Evolutionary conservation across 2,888 invertebrate genomes (phyloP).

Genomic region (Alloplasta piceator): DNA sequence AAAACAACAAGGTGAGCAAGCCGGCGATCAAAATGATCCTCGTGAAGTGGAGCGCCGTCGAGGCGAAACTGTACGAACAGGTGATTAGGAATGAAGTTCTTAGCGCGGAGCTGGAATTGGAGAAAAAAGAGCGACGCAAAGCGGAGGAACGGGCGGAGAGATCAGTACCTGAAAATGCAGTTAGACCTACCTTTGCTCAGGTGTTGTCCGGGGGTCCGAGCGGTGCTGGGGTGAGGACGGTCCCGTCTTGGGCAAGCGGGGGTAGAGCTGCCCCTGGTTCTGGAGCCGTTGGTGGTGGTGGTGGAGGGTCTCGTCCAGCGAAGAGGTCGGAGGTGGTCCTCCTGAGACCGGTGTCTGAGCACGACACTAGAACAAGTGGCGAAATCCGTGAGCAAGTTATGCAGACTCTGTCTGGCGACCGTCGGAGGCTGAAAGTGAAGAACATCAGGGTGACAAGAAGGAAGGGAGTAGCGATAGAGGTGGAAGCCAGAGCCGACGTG

Average conservation of each 20-base stretch:
- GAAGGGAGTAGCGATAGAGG: conserved; percentile 11
- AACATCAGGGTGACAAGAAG: neutral
- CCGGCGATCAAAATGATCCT: neutral
- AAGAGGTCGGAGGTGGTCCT: neutral
- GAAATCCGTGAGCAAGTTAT: neutral
- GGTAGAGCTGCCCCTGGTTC: no score
- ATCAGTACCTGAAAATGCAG: no score
- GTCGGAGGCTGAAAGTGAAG: neutral
- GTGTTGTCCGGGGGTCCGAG: no score
- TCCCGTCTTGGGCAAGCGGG: no score
- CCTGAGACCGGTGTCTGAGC: neutral
- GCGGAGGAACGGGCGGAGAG: neutral
- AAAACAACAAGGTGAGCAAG: no score
- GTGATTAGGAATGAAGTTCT: neutral
- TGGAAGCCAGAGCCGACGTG: neutral
- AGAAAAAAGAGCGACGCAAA: no score
- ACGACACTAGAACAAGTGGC: neutral
- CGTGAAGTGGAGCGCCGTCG: neutral
- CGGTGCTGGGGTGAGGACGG: no score
- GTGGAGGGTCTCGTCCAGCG: no score
- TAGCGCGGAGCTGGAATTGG: no score
- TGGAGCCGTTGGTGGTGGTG: no score
- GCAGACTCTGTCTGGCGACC: neutral
- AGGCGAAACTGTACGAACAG: neutral
- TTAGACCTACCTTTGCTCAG: no score